Conservation (phyloP, 2,888 invertebrate genomes). For the Seladonia tumulorum region DNA sequence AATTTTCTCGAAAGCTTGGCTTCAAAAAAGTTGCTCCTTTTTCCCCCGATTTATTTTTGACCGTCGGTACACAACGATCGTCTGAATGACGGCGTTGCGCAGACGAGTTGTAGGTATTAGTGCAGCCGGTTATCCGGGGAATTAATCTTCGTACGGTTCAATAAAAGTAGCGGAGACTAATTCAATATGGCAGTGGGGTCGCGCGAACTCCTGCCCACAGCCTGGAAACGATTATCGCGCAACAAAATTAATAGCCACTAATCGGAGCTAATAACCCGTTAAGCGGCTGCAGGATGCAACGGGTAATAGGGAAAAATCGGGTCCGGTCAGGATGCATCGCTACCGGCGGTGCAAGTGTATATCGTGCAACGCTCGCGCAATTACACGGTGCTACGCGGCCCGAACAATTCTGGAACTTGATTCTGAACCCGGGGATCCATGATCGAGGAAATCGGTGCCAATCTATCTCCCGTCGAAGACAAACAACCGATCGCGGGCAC, state of each 20-base stretch:
- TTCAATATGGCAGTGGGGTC: slow-evolving; percentile 21
- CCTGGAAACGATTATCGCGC: slow-evolving; percentile 60
- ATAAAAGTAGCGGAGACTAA: slow-evolving; percentile 4
- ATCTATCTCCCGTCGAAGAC: neutral
- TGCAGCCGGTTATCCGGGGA: neutral
- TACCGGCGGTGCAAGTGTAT: slow-evolving; percentile 20
- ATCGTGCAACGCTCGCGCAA: neutral
- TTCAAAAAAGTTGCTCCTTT: too few relatives aligned
- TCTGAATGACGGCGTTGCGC: neutral
- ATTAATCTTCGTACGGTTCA: neutral
- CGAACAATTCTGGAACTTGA: neutral
- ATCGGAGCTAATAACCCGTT: slow-evolving; percentile 68
- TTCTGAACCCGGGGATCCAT: neutral
- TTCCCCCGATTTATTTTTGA: neutral
- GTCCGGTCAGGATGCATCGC: slow-evolving; percentile 17
- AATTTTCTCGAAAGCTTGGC: too few relatives aligned
- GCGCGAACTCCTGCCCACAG: slow-evolving; percentile 39
- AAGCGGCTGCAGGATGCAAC: slow-evolving; percentile 34
- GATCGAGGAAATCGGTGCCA: slow-evolving; percentile 1
- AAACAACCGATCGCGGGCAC: neutral
- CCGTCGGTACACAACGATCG: neutral
- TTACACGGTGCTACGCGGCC: slow-evolving; percentile 10
- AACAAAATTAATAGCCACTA: slow-evolving; percentile 68
- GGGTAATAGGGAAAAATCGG: slow-evolving; percentile 49
- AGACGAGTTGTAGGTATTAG: neutral